Conservation (phyloP, 92 coral and sea anemone species). For the Palythoa heliodiscus region DNA sequence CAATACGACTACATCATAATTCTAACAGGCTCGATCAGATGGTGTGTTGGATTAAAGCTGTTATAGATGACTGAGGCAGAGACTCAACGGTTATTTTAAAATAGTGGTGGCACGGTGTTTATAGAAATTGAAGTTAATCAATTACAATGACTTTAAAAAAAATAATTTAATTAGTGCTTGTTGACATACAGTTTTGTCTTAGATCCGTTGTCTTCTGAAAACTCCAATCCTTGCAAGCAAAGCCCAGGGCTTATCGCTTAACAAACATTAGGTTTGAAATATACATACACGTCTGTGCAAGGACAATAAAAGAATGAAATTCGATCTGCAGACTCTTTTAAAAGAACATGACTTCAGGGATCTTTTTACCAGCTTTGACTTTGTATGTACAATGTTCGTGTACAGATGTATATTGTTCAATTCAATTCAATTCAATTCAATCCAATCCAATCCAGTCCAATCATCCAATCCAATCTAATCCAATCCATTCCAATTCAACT, state of each 20-base stretch:
- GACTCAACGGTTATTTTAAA: background rate
- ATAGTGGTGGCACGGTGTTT: background rate
- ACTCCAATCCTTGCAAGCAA: background rate
- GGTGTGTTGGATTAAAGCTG: background rate
- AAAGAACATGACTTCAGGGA: background rate
- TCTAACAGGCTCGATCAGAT: background rate
- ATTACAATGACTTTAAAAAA: constrained; percentile 12
- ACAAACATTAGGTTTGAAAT: background rate
- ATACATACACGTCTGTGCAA: background rate
- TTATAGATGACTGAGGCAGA: background rate
- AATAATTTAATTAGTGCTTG: constrained; percentile 25
- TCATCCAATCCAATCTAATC: too few relatives aligned
- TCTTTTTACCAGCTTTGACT: background rate
- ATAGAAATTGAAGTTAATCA: background rate
- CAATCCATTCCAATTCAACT: too few relatives aligned
- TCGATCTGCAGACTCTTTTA: background rate
- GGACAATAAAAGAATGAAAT: background rate
- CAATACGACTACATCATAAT: background rate
- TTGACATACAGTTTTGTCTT: background rate
- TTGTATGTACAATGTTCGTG: background rate
- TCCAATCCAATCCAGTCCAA: too few relatives aligned
- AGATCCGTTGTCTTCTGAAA: background rate
- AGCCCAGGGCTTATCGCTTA: background rate
- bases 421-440: too few relatives aligned
- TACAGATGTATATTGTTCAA: background rate